phyloP scores from a whole-genome alignment of 2,797 vertebrate genomes.

The Cyclura pinguis region DNA sequence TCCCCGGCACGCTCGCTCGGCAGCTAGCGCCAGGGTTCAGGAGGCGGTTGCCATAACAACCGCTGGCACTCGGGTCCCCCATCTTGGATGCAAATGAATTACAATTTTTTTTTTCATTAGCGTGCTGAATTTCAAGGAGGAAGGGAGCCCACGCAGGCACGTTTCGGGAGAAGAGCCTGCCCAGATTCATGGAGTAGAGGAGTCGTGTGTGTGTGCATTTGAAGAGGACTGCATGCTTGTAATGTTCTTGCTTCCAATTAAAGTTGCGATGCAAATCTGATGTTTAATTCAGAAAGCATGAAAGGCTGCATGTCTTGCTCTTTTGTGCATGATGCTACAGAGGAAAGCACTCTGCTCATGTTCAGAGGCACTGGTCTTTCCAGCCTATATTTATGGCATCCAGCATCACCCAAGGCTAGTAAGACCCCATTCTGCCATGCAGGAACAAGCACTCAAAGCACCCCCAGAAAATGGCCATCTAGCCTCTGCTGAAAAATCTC shows the following conservation, averaged over 20 bases:
- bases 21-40: constrained; percentile 74
- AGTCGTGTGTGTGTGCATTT: neutral
- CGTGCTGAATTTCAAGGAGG: constrained; percentile 83
- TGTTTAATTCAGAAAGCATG: neutral
- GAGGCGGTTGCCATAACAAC: constrained; percentile 85
- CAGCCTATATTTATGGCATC: too few species aligned
- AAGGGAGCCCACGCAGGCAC: constrained; percentile 52
- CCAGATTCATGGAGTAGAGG: neutral
- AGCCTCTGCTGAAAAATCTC: too few species aligned
- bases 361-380: neutral
- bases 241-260: neutral
- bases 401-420: too few species aligned
- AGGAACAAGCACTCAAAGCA: too few species aligned
- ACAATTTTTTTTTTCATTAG: constrained; percentile 81
- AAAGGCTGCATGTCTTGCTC: too few species aligned
- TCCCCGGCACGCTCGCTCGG: constrained; percentile 52
- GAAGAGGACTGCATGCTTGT: too few species aligned
- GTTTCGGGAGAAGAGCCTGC: constrained; percentile 31
- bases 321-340: neutral
- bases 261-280: neutral
- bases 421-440: too few species aligned
- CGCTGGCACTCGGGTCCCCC: constrained; percentile 80
- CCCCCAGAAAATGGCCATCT: too few species aligned
- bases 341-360: neutral
- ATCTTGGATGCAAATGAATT: constrained; percentile 85